Conservation (phyloP, 2,888 invertebrate species). For the Dryobotodes eremita region DNA sequence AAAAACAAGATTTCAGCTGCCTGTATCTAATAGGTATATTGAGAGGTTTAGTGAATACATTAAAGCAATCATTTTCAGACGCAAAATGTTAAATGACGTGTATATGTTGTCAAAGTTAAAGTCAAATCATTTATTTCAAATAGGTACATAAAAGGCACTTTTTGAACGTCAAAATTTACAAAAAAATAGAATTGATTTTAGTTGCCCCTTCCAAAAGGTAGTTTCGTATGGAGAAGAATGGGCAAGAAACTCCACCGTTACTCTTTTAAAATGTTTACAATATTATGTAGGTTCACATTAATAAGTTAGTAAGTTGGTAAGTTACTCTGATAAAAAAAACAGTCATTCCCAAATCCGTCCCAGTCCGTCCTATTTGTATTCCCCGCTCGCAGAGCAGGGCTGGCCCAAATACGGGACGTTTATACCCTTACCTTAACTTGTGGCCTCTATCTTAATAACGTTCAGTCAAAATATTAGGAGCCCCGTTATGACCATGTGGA, state of each 20-base stretch:
- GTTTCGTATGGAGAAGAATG: too few species aligned
- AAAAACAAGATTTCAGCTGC: neutral
- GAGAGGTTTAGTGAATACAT: neutral
- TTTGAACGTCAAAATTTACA: too few species aligned
- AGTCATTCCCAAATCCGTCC: slow-evolving; percentile 50
- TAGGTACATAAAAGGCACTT: too few species aligned
- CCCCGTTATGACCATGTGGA: slow-evolving; percentile 56
- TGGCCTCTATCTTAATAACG: slow-evolving; percentile 81
- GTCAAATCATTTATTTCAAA: too few species aligned
- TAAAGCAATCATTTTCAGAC: neutral
- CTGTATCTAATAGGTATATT: neutral
- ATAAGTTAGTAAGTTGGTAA: too few species aligned
- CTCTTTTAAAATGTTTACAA: too few species aligned
- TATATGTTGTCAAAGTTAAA: too few species aligned
- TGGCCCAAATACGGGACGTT: slow-evolving; percentile 77
- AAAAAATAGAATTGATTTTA: too few species aligned
- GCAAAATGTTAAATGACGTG: neutral
- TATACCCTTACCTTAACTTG: slow-evolving; percentile 80
- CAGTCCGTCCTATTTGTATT: slow-evolving; percentile 79
- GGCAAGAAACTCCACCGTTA: too few species aligned
- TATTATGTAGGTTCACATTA: too few species aligned
- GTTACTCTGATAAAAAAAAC: neutral
- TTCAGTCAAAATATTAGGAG: slow-evolving; percentile 77
- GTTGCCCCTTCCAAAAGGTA: too few species aligned
- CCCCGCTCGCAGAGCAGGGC: slow-evolving; percentile 72